phyloP scores from a whole-genome alignment of 2,797 vertebrate genomes.

The Steatocranus sp. region DNA sequence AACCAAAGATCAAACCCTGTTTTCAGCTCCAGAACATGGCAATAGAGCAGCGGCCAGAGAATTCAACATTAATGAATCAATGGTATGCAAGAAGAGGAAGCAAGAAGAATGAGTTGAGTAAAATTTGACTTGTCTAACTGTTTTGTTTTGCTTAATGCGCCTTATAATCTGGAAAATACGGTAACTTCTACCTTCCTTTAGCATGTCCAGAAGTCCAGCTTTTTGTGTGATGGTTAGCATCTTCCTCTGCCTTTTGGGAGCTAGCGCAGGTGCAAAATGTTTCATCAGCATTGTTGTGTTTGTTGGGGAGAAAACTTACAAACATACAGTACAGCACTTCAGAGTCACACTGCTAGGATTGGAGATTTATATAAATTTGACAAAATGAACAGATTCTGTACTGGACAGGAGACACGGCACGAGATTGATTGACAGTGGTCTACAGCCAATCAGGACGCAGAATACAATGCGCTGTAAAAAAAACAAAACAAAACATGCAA shows the following conservation, averaged over 20 bases:
- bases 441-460: neutral
- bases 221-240: neutral
- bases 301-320: neutral
- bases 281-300: neutral
- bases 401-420: fast-evolving
- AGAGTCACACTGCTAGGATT: neutral
- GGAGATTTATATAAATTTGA: fast-evolving
- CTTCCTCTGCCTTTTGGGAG: fast-evolving
- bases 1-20: neutral
- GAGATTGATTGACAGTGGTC: neutral
- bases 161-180: neutral
- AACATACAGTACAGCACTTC: neutral
- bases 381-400: neutral
- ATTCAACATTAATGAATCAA: neutral
- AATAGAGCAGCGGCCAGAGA: neutral
- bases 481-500: neutral
- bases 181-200: neutral
- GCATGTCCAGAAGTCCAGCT: neutral
- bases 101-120: neutral
- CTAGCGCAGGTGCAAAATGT: neutral
- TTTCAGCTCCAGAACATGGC: neutral
- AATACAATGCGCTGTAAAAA: neutral
- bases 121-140: neutral
- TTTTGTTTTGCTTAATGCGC: neutral
- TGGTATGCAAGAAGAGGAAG: fast-evolving